Evolutionary conservation across 2,797 vertebrate genomes (phyloP).

Genomic region (Anguilla obscura): DNA sequence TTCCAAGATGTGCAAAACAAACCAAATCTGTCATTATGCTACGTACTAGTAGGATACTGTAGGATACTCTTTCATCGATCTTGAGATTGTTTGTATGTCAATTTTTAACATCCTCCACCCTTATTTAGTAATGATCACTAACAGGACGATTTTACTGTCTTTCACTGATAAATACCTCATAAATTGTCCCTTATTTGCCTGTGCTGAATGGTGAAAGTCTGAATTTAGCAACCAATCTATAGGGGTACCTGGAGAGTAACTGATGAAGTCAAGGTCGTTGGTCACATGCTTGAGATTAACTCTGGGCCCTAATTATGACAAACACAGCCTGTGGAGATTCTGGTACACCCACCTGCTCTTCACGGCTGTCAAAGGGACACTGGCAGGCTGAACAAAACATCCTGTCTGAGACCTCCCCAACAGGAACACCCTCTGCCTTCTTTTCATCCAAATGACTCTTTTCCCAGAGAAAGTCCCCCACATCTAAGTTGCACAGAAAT

Average conservation of each 20-base stretch:
- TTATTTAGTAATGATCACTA: background rate
- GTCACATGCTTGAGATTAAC: background rate
- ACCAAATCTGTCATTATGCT: no score
- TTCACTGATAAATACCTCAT: background rate
- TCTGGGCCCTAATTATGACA: background rate
- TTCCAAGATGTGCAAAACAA: no score
- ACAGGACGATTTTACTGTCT: background rate
- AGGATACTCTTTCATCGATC: no score
- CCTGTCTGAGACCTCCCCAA: conserved; percentile 69
- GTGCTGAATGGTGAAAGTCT: background rate
- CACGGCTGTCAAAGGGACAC: conserved; percentile 77
- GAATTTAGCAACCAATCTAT: background rate
- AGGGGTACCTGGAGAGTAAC: background rate
- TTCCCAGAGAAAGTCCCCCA: background rate
- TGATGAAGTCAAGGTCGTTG: background rate
- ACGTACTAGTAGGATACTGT: no score
- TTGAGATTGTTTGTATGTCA: no score
- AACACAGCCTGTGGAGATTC: background rate
- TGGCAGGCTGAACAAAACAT: conserved; percentile 84
- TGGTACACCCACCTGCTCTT: conserved; percentile 83
- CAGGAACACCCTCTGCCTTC: background rate
- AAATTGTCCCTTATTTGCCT: background rate
- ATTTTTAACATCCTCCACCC: background rate
- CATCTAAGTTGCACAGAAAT: background rate
- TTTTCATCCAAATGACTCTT: background rate